phyloP scores from a whole-genome alignment of 2,113 vertebrate species.

The Eretmodus cyanostictus region DNA sequence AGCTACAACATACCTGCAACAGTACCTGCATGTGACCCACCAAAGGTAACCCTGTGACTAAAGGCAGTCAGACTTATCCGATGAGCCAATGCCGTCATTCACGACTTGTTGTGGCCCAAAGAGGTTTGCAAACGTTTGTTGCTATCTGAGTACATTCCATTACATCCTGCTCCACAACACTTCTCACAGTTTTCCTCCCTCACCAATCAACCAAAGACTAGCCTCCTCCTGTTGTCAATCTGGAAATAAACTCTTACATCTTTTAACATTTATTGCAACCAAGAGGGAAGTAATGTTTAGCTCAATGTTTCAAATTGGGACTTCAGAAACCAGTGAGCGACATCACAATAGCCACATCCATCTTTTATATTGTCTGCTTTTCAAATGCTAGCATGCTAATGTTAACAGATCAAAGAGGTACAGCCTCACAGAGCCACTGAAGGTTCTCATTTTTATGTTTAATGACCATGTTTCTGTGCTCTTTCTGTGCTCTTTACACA shows the following conservation, averaged over 20 bases:
- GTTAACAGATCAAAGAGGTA: background rate
- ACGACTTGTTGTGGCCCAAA: background rate
- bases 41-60: background rate
- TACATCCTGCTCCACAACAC: background rate
- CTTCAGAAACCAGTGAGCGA: background rate
- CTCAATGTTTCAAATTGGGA: background rate
- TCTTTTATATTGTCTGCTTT: background rate
- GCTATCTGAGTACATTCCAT: accelerated
- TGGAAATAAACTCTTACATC: background rate
- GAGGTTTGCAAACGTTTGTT: background rate
- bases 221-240: background rate
- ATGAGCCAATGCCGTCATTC: background rate
- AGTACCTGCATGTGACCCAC: background rate
- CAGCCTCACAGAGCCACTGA: background rate
- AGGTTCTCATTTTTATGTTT: background rate
- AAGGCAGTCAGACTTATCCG: background rate
- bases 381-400: background rate
- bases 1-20: background rate
- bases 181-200: background rate
- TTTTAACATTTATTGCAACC: background rate
- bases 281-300: background rate
- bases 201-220: background rate
- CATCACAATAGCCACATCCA: background rate
- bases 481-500: background rate
- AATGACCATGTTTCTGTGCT: background rate